A percentile compares a stretch with the other conserved stretches of the same genome.
Conservation (phyloP, 53 echinoderm and acorn worm genomes). For the Crossaster papposus region DNA sequence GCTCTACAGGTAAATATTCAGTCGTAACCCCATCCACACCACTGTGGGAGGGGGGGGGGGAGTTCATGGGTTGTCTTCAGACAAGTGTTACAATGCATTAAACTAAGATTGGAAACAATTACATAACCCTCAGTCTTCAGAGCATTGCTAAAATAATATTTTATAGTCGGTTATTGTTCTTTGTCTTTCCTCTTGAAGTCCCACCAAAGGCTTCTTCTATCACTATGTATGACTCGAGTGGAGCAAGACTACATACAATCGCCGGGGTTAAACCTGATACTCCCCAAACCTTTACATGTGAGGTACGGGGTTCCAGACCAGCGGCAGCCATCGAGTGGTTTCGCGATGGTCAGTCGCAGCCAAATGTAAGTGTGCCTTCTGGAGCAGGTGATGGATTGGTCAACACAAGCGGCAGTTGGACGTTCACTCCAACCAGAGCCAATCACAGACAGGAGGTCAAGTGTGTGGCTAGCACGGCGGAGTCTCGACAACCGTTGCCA, state of each 20-base stretch:
- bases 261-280: neutral
- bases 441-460: neutral
- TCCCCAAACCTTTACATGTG: neutral
- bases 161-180: no score
- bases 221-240: neutral
- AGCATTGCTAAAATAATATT: no score
- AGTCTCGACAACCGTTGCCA: neutral
- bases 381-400: neutral
- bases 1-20: no score
- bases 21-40: no score
- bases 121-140: no score
- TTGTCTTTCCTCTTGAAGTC: neutral
- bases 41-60: no score
- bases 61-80: no score
- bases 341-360: neutral
- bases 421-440: slow-evolving; percentile 1
- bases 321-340: slow-evolving; percentile 41
- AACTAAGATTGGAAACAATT: no score
- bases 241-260: neutral
- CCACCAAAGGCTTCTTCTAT: neutral
- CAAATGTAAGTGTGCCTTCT: no score
- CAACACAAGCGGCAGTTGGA: neutral
- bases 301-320: slow-evolving; percentile 34
- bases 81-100: no score
- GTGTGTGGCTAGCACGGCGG: slow-evolving; percentile 3